Evolutionary conservation across 2,113 vertebrate species (phyloP).

Genomic region (Salvelinus namaycush): DNA sequence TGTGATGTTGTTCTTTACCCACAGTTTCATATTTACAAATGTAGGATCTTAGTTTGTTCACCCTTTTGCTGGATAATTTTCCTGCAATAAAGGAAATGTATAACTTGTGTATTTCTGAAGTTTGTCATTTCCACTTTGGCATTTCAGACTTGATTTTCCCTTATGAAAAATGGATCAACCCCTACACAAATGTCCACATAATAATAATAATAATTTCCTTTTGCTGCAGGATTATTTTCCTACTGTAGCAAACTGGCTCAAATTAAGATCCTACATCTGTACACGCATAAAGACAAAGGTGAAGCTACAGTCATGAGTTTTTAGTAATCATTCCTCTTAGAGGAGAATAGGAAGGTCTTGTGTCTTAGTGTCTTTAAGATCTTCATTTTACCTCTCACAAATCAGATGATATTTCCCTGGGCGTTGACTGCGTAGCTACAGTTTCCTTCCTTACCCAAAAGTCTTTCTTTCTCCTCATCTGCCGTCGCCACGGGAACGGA

Average conservation of each 20-base stretch:
- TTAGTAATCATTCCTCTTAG: neutral
- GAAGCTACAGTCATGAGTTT: neutral
- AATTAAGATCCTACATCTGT: neutral
- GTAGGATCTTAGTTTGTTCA: too few species aligned
- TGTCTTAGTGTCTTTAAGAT: neutral
- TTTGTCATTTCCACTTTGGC: too few species aligned
- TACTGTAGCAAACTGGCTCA: too few species aligned
- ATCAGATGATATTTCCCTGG: neutral
- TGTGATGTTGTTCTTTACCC: neutral
- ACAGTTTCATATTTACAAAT: neutral
- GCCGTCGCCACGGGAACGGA: slow-evolving; percentile 65
- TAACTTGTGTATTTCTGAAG: too few species aligned
- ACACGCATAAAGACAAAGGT: neutral
- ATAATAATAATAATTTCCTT: too few species aligned
- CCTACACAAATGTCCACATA: too few species aligned
- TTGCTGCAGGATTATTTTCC: too few species aligned
- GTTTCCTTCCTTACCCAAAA: slow-evolving; percentile 26
- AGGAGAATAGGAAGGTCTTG: neutral
- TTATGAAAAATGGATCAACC: too few species aligned
- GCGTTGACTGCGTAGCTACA: neutral
- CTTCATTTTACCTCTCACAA: neutral
- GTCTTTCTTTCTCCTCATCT: slow-evolving; percentile 58
- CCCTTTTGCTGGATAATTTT: too few species aligned
- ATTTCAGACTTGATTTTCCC: too few species aligned
- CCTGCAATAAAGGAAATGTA: too few species aligned